Conservation (phyloP, 2,888 invertebrate genomes). For the Leucoptera coffeella region DNA sequence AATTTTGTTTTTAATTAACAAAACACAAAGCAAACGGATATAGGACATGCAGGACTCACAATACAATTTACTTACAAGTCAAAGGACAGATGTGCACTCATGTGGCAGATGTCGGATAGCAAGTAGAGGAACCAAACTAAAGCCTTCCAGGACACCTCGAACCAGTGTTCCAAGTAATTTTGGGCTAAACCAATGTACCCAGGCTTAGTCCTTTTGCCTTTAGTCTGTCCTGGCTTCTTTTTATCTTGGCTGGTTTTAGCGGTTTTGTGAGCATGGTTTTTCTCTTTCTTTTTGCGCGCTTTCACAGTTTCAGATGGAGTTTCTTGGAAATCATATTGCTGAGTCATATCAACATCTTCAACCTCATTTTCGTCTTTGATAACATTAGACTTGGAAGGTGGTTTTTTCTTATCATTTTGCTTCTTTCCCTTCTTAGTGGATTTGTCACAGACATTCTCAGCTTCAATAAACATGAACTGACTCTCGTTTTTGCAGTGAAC, state of each 20-base stretch:
- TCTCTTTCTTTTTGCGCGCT: constrained; percentile 43
- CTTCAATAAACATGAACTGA: constrained; percentile 40
- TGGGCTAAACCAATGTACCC: constrained; percentile 37
- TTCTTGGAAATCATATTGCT: constrained; percentile 30
- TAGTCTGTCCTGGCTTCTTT: constrained; percentile 39
- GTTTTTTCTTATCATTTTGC: constrained; percentile 18
- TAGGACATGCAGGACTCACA: no score
- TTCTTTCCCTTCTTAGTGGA: constrained; percentile 34
- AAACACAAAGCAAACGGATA: no score
- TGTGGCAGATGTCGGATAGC: constrained; percentile 71
- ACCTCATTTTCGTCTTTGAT: constrained; percentile 21
- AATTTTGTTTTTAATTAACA: no score
- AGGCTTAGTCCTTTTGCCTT: constrained; percentile 30
- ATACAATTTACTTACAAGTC: constrained; percentile 64
- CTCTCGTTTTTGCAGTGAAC: constrained; percentile 22
- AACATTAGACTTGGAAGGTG: constrained; percentile 1
- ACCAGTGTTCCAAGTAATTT: constrained; percentile 47
- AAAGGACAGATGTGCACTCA: constrained; percentile 66
- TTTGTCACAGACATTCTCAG: constrained; percentile 22
- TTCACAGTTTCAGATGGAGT: constrained; percentile 22
- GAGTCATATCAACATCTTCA: constrained; percentile 20
- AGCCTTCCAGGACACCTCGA: constrained; percentile 53
- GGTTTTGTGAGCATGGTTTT: constrained; percentile 21
- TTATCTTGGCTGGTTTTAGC: constrained; percentile 29
- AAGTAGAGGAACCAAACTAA: constrained; percentile 73